phyloP scores from a whole-genome alignment of 2,888 invertebrate genomes.

The Melieria omissa region DNA sequence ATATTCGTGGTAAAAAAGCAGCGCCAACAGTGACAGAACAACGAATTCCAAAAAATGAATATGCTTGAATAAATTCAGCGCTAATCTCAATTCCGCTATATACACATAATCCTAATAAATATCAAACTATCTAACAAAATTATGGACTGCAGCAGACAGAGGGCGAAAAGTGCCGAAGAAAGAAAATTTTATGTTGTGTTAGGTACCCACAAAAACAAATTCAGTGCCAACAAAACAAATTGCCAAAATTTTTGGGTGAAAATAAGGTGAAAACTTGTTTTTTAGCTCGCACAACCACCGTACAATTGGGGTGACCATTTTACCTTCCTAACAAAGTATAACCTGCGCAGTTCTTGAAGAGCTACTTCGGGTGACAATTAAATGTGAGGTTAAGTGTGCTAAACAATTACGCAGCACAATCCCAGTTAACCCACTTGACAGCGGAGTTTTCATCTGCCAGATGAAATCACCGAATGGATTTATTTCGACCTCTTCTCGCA shows the following conservation, averaged over 20 bases:
- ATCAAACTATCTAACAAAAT: conserved; percentile 10
- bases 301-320: conserved; percentile 13
- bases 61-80: background rate
- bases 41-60: no score
- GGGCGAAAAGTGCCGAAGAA: background rate
- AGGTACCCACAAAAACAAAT: conserved; percentile 18
- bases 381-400: no score
- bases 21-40: no score
- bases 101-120: conserved; percentile 17
- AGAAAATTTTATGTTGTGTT: conserved; percentile 16
- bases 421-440: no score
- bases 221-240: conserved; percentile 22
- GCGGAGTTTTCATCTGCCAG: no score
- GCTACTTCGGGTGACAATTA: no score
- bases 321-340: background rate
- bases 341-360: no score
- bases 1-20: no score
- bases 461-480: conserved; percentile 7
- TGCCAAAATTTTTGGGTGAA: background rate
- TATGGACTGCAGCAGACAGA: background rate
- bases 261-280: background rate
- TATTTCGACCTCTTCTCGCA: background rate
- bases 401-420: no score
- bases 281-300: background rate
- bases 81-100: conserved; percentile 10